These are phyloP conservation scores for Phengaris arion DNA, from an alignment of 2,888 invertebrate species.

Conservation along the genomic window DNA sequence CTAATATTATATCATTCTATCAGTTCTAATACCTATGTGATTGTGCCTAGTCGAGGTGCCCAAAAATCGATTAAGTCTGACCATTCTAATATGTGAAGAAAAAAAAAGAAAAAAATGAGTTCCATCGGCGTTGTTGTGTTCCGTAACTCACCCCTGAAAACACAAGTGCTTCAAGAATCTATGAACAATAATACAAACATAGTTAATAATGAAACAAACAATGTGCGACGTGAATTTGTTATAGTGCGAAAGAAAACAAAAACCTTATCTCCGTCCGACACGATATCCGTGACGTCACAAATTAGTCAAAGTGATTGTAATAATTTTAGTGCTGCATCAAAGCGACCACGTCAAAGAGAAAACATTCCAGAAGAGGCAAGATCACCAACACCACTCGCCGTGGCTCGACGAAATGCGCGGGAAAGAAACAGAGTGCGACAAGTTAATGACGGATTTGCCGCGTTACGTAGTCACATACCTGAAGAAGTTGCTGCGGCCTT, in stretches of 20 bases:
- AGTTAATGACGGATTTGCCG: conserved; percentile 94
- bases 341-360: conserved; percentile 62
- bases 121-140: conserved; percentile 80
- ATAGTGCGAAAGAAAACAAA: conserved; percentile 77
- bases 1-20: conserved; percentile 53
- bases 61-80: conserved; percentile 52
- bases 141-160: conserved; percentile 79
- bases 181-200: conserved; percentile 81
- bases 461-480: conserved; percentile 92
- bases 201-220: conserved; percentile 64
- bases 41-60: conserved; percentile 45
- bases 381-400: conserved; percentile 87
- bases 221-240: conserved; percentile 72
- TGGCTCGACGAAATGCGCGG: conserved; percentile 93
- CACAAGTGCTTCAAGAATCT: conserved; percentile 83
- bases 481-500: conserved; percentile 87
- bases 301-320: conserved; percentile 61
- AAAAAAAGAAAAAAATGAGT: conserved; percentile 71
- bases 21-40: conserved; percentile 54
- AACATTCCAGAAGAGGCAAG: conserved; percentile 71
- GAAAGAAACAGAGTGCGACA: conserved; percentile 96
- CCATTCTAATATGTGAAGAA: conserved; percentile 61
- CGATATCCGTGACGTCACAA: conserved; percentile 69
- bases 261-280: conserved; percentile 57
- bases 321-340: conserved; percentile 55